Base-by-base conservation (phyloP, 1,140 invertebrate species). In the Drosophila albomicans region DNA sequence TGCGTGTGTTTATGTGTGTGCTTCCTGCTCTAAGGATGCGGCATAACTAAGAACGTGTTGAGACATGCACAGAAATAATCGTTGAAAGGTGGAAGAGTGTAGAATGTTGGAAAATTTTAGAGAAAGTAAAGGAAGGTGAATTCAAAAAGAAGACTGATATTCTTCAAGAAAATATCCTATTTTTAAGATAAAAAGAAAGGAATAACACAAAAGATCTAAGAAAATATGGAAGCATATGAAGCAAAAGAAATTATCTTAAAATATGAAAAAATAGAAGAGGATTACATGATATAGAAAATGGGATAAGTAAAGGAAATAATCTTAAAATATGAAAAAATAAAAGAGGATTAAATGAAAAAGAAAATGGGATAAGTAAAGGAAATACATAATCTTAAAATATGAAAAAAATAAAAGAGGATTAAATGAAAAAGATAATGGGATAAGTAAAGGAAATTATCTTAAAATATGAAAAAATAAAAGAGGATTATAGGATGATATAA, bases 11-110 rank as follows among this genome's bases (percentile, higher is more conserved):
- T 38, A 16, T 28, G 30, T 20, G 20, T 72, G 25, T 43, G 13
- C 15, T 72, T 65, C 52, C 63, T 20, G 16, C 6, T 35, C 30
- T 30, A 1, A 62, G 7, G n/a, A n/a, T 45, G n/a, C 46, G n/a
- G 11, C 41, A 13, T 28, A 45, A 20, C 4, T 48, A 13, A 11
- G 28, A 46, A 30, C 8, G 49, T 43, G 49, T 2, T 1, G 11
- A 20, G 54, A 13, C 54, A 20, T 20, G 16, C 3, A 45, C 5
- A 45, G 1, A 13, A 11, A 38, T 38, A 45, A 45, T 11, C 43
- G 15, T 0, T 11, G 8, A 45, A 13, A 45, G 13, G 8, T 4
- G n/a, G n/a, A 45, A 25, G 20, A 4, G 20, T 25, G 3, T 25
- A 20, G 20, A 20, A 20, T 2, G 2, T 3, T 20, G 2, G 20